These are phyloP conservation scores for Eurystomus gularis DNA, from an alignment of 2,113 vertebrate species.

Conservation along the genomic window DNA sequence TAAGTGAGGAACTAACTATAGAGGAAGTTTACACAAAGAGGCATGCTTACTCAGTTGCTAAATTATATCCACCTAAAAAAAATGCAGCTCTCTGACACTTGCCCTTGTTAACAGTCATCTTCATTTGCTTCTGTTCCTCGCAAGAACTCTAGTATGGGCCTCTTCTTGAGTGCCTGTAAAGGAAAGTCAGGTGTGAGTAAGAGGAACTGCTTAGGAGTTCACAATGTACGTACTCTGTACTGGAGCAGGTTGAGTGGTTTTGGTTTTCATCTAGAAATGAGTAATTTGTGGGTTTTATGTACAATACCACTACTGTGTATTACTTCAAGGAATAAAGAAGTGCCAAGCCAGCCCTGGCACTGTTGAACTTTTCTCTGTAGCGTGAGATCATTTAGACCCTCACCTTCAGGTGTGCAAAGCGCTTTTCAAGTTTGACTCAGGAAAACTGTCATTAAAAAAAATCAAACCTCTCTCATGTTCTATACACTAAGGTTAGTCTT, in stretches of 20 bases:
- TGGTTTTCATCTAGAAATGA: background rate
- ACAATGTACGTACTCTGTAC: background rate
- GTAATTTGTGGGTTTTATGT: background rate
- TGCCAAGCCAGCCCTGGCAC: background rate
- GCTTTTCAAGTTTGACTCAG: background rate
- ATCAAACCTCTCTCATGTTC: background rate
- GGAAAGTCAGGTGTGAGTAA: background rate
- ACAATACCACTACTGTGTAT: background rate
- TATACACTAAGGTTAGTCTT: background rate
- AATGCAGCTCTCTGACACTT: background rate
- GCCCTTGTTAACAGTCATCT: background rate
- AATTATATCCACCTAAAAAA: background rate
- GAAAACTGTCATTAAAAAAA: background rate
- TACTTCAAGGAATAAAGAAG: background rate
- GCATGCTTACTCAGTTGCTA: background rate
- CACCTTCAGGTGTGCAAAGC: background rate
- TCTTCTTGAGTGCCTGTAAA: background rate
- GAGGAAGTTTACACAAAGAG: background rate
- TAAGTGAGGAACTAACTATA: background rate
- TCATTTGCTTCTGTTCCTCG: background rate
- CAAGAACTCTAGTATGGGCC: background rate
- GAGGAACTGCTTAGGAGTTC: background rate
- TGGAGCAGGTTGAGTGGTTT: background rate
- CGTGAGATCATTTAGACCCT: background rate
- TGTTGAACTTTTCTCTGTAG: accelerated